Percentiles rank a stretch among this genome's conserved stretches.
Conservation (phyloP, 2,113 vertebrate species). For the Tragelaphus scriptus region DNA sequence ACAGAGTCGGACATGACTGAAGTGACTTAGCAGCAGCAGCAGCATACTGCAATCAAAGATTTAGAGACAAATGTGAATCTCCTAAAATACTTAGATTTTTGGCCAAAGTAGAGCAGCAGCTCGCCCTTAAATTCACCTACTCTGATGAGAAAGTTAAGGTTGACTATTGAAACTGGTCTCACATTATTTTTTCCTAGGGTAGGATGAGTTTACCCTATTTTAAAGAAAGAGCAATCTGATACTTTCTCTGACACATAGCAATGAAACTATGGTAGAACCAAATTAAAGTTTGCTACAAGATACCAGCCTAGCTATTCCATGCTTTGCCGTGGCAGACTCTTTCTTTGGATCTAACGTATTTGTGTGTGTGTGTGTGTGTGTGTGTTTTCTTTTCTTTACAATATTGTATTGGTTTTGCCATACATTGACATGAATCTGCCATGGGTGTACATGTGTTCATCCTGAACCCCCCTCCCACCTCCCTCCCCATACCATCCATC, state of each 20-base stretch:
- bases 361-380: background rate
- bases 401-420: too few species aligned
- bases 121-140: background rate
- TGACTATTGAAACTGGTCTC: background rate
- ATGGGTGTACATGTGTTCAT: too few species aligned
- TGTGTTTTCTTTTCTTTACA: too few species aligned
- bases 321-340: background rate
- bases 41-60: background rate
- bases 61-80: background rate
- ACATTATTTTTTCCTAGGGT: background rate
- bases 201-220: background rate
- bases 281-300: background rate
- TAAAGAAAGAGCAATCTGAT: background rate
- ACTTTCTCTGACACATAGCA: background rate
- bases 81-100: background rate
- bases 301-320: background rate
- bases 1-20: too few species aligned
- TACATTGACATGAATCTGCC: too few species aligned
- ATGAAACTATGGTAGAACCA: background rate
- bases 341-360: background rate
- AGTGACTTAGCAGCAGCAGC: too few species aligned
- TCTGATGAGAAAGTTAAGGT: background rate
- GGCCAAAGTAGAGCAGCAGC: background rate
- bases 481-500: too few species aligned
- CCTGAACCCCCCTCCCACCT: too few species aligned